Percentiles rank a stretch among this genome's conserved stretches.
phyloP scores from a whole-genome alignment of 2,888 invertebrate species.

The Sussaba pulchella region DNA sequence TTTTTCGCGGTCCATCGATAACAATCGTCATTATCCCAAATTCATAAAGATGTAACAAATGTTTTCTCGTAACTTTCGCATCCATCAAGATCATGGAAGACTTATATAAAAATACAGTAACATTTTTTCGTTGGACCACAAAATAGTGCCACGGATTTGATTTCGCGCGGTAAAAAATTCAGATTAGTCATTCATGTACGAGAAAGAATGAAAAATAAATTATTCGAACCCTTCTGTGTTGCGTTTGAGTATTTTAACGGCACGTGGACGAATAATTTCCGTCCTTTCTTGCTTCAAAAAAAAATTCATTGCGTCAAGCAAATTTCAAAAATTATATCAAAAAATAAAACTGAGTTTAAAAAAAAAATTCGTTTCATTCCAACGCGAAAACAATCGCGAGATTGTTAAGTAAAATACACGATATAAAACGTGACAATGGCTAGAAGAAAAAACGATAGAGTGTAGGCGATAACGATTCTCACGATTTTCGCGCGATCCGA shows the following conservation, averaged over 20 bases:
- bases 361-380: constrained; percentile 17
- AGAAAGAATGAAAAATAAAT: constrained; percentile 5
- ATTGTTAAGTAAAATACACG: constrained; percentile 85
- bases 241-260: constrained; percentile 57
- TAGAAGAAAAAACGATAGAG: constrained; percentile 85
- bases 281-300: too few relatives aligned
- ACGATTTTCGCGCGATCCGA: constrained; percentile 85
- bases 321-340: too few relatives aligned
- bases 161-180: constrained; percentile 27
- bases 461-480: constrained; percentile 86
- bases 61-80: constrained; percentile 29
- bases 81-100: constrained; percentile 45
- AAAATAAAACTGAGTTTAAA: too few relatives aligned
- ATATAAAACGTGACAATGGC: constrained; percentile 86
- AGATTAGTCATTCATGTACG: constrained; percentile 44
- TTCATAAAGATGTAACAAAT: constrained; percentile 43
- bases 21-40: constrained; percentile 51
- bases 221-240: constrained; percentile 28
- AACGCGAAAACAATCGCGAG: constrained; percentile 9
- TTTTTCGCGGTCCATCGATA: constrained; percentile 40
- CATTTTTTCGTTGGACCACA: constrained; percentile 45
- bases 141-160: constrained; percentile 48
- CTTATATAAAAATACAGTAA: constrained; percentile 64
- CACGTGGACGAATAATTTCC: constrained; percentile 49
- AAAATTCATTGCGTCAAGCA: too few relatives aligned